phyloP scores from a whole-genome alignment of 2,113 vertebrate genomes.

The Cheilinus undulatus region DNA sequence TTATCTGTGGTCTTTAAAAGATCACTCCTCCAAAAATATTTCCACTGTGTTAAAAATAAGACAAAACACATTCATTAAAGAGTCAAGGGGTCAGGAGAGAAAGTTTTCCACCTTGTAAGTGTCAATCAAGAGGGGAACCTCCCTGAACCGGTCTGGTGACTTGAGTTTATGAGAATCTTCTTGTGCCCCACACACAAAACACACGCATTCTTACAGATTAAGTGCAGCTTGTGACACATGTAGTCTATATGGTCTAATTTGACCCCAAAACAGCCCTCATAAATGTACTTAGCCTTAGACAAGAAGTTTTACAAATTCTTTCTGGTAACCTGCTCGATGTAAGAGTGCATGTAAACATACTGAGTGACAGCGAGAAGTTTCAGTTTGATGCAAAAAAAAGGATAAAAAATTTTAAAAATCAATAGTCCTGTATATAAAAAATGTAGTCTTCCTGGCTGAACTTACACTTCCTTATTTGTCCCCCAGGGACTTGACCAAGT shows the following conservation, averaged over 20 bases:
- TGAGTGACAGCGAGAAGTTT: too few relatives aligned
- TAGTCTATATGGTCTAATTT: neutral
- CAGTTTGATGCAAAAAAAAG: too few relatives aligned
- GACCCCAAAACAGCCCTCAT: neutral
- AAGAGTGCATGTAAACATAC: too few relatives aligned
- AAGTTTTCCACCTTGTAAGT: constrained; percentile 50
- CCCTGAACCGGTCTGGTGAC: constrained; percentile 13
- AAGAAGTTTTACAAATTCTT: too few relatives aligned
- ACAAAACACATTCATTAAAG: constrained; percentile 39
- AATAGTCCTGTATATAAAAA: too few relatives aligned
- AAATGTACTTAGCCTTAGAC: neutral
- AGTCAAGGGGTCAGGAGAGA: constrained; percentile 48
- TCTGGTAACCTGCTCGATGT: too few relatives aligned
- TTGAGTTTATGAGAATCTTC: constrained; percentile 20
- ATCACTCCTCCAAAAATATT: constrained; percentile 19
- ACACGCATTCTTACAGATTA: constrained; percentile 41
- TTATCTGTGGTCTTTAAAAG: constrained; percentile 4
- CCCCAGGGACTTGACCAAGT: too few relatives aligned
- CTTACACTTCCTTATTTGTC: too few relatives aligned
- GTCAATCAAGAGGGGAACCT: constrained; percentile 39
- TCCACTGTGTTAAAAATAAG: constrained; percentile 28
- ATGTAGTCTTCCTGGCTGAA: too few relatives aligned
- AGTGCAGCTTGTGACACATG: constrained; percentile 39
- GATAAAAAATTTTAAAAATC: too few relatives aligned
- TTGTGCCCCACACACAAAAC: constrained; percentile 1